Evolutionary conservation across 2,797 vertebrate genomes (phyloP).

Genomic region (Decapterus maruadsi): DNA sequence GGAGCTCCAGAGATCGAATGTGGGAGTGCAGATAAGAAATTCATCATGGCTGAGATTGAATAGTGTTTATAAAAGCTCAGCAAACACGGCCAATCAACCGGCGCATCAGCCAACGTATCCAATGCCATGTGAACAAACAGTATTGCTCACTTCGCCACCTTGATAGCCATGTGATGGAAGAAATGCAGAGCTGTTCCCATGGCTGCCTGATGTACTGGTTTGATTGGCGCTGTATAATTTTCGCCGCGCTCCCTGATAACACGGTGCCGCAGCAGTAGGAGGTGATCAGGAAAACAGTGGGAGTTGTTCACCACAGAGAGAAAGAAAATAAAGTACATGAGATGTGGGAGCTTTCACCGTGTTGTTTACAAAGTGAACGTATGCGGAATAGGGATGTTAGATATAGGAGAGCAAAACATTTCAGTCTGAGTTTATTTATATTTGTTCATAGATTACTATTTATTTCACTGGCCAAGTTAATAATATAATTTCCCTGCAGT

Average conservation of each 20-base stretch:
- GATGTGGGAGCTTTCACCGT: constrained; percentile 1
- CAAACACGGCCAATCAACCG: constrained; percentile 5
- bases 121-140: constrained; percentile 8
- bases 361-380: constrained; percentile 30
- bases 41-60: constrained; percentile 26
- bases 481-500: neutral
- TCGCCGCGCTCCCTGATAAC: constrained; percentile 48
- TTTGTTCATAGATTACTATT: neutral
- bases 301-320: constrained; percentile 28
- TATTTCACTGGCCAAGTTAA: neutral
- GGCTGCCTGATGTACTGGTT: constrained; percentile 45
- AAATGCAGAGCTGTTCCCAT: constrained; percentile 39
- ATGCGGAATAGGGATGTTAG: neutral
- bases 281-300: constrained; percentile 59
- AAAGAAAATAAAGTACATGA: constrained; percentile 32
- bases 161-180: constrained; percentile 47
- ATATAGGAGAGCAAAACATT: neutral
- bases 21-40: constrained; percentile 56
- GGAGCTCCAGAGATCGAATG: constrained; percentile 22
- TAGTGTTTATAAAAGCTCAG: neutral
- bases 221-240: constrained; percentile 62
- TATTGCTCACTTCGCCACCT: constrained; percentile 29
- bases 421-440: neutral
- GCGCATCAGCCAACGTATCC: neutral
- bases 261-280: constrained; percentile 53